Conservation (phyloP, 2,888 invertebrate species). For the Lapara coniferarum region DNA sequence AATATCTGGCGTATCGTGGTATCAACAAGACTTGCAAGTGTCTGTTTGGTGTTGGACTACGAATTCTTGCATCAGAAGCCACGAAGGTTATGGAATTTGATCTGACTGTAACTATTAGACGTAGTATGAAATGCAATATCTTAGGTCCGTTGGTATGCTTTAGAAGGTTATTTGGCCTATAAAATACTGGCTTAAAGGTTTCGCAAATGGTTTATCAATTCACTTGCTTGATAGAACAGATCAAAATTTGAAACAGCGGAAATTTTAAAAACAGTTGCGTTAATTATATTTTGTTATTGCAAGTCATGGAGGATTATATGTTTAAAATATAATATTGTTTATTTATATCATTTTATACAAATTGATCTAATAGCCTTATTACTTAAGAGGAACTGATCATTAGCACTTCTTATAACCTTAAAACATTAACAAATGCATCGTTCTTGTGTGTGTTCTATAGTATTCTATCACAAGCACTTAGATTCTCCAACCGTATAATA, state of each 20-base stretch:
- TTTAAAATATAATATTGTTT: background rate
- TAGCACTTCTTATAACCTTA: background rate
- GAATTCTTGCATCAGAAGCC: constrained; percentile 58
- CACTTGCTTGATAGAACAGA: background rate
- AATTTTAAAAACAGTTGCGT: too few relatives aligned
- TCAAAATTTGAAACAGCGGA: background rate
- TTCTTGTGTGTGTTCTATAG: background rate
- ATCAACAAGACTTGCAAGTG: constrained; percentile 58
- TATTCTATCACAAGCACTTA: background rate
- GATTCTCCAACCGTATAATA: background rate
- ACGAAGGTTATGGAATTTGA: constrained; percentile 35
- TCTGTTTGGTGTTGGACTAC: constrained; percentile 60
- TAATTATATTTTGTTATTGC: too few relatives aligned
- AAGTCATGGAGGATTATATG: too few relatives aligned
- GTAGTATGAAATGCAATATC: constrained; percentile 24
- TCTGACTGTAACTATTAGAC: constrained; percentile 24
- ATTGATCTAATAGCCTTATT: background rate
- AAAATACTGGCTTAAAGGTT: background rate
- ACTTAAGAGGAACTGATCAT: background rate
- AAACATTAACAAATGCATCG: background rate
- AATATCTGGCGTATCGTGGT: constrained; percentile 56
- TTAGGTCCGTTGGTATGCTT: constrained; percentile 13
- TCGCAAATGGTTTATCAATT: background rate
- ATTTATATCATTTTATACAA: background rate
- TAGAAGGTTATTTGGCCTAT: constrained; percentile 7